Evolutionary conservation across 2,888 invertebrate species (phyloP).

Genomic region (Parnassius apollo): DNA sequence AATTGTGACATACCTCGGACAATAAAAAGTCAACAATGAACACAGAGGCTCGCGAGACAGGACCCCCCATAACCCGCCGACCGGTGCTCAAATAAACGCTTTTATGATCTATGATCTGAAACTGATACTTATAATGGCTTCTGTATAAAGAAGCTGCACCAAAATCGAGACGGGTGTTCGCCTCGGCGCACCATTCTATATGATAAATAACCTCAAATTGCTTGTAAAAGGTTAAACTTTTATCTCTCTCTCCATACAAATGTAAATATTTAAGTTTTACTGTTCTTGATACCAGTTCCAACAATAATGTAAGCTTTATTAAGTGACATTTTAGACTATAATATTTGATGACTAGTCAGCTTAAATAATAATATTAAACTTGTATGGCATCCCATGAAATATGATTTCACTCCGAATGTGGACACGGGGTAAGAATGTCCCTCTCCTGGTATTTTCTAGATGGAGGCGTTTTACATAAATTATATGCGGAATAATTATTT

Average conservation of each 20-base stretch:
- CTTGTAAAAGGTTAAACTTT: conserved; percentile 76
- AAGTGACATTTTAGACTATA: conserved; percentile 26
- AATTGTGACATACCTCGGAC: conserved; percentile 67
- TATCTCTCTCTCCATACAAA: conserved; percentile 66
- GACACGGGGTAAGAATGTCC: neutral
- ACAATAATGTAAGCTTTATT: conserved; percentile 35
- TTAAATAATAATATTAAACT: no score
- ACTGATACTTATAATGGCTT: conserved; percentile 81
- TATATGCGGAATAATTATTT: no score
- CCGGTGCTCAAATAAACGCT: conserved; percentile 65
- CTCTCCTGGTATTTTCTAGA: neutral
- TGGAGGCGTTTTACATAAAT: no score
- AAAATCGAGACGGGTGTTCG: conserved; percentile 55
- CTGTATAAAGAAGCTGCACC: conserved; percentile 76
- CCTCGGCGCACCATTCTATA: conserved; percentile 46
- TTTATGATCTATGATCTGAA: conserved; percentile 81
- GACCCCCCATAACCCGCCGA: conserved; percentile 71
- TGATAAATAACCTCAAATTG: conserved; percentile 78
- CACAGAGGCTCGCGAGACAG: conserved; percentile 56
- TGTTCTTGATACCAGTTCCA: conserved; percentile 30
- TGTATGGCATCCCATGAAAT: no score
- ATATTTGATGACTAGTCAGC: conserved; percentile 26
- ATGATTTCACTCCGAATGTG: no score
- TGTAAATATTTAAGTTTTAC: conserved; percentile 72
- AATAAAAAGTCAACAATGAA: conserved; percentile 74